Base-by-base conservation (phyloP, 1,140 invertebrate genomes). In the Polypedilum pembai region DNA sequence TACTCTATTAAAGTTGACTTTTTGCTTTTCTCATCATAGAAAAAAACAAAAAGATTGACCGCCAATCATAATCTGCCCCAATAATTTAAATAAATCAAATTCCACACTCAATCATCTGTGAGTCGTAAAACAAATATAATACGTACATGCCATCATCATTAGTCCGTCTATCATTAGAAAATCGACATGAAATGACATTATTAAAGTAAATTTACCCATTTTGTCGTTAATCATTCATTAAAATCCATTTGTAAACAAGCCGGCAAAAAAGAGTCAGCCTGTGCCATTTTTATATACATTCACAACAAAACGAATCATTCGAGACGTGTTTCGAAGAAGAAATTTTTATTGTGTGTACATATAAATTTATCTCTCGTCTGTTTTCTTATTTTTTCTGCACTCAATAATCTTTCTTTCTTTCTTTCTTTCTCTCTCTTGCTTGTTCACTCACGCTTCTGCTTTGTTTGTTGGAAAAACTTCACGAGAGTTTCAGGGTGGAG, bases 181-280 rank as follows among this genome's bases (percentile, higher is more conserved):
- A 56, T 56, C n/a, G 41, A 8, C 15, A 45, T 45, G 8, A 45
- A 45, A 45, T 45, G 45, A 56, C 45, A 56, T 56, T 56, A 56
- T 56, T 56, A 56, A 56, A 56, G n/a, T 56, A 56, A 56, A 56
- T 56, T n/a, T 56, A n/a, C 8, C 24, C 45, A n/a, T 56, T 45
- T 56, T 56, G 45, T 56, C 45, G 45, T 56, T 56, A 56, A 56
- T 56, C 45, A 56, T 56, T 56, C 45, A 56, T 56, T 56, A 56
- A 56, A 56, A n/a, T 56, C 45, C 45, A 56, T 56, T 56, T 56
- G 45, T 56, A 56, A 56, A 56, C 45, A 56, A 56, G n/a, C 45
- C 45, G 45, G 45, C 45, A 56, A 56, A 56, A 45, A 45, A 45
- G n/a, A 56, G 12, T 56, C 24, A 56, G 45, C 45, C 12, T 56